Base-by-base conservation (phyloP, 2,113 vertebrate species). In the Phaethornis superciliosus region DNA sequence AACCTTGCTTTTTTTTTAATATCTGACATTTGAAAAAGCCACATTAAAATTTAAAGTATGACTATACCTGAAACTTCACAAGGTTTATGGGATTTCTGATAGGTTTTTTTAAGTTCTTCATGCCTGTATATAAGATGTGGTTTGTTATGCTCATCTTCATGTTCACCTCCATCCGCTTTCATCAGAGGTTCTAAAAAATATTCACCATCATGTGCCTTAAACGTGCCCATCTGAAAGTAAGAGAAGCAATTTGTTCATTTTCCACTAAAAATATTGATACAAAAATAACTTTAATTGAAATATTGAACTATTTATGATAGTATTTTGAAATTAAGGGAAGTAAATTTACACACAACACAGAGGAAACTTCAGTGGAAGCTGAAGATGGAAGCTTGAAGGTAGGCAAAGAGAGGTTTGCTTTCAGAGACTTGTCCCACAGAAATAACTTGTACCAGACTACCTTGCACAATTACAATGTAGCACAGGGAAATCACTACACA, bases 181-280 rank as follows among this genome's bases (percentile, higher is more conserved):
- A 99, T 95, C 95, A 99, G 95, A 60, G 99, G 99, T 94, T 99
- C 99, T 98, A 99, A 94, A 98, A 99, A 99, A 96, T 99, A 99
- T 94, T 99, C 98, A 22, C 99, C 98, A 46, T 98, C 98, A n/a
- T 98, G 98, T 27, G 98, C 97, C 32, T 98, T 98, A 98, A 99
- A 99, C 40, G 97, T 95, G 46, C 97, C 97, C 96, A 97, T 92
- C 97, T 97, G 95, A 88, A 95, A 97, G 67, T 32, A 83, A 78
- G 33, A 96, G 46, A 95, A 68, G 20, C 7, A 80, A 78, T 15
- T 37, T 5, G 59, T 91, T 75, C 55, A 93, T 77, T 94, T 80
- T 85, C 23, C 33, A 85, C 37, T 80, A 52, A 80, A 81, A 89
- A 81, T 52, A 80, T 3, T 7, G 5, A 30, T 59, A 47, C 28